Base-by-base conservation (phyloP, 2,113 vertebrate genomes). In the Gavialis gangeticus region DNA sequence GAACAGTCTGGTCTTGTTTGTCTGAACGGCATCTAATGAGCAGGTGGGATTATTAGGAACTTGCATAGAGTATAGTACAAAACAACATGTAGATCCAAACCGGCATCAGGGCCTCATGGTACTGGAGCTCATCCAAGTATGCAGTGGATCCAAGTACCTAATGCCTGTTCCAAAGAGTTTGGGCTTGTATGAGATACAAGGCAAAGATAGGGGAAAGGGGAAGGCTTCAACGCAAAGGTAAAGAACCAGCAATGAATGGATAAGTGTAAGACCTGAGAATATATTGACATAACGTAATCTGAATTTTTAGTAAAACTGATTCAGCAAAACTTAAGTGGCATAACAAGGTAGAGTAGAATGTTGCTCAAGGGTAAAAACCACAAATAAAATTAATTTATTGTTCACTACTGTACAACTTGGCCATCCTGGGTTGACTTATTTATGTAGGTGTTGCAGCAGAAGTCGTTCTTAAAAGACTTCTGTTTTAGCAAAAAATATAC, bases 401-500 rank as follows among this genome's bases (percentile, higher is more conserved):
- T 93, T 71, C 37, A 34, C 30, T 82, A 58, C 12, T 84, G 67
- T 34, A 71, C 67, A 37, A 37, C 18, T 8, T 6, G 13, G 63
- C 85, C 12, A 2, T 46, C 7, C 46, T 16, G 30, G 18, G 4
- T 77, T 82, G 34, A 18, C 46, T 56, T 71, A 25, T 79, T 60
- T 84, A 1, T 81, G 12, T 79, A 81, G 54, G 3, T 79, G 14
- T 87, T 28, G 60, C 60, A 91, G 63, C 0, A 0, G 66, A 91
- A 81, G 27, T 8, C 85, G 54, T 82, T 27, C 75, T 95, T 82
- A 59, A 91, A 59, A 91, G 75, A 78, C 46, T 54, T 87, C 85
- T 1, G 8, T 67, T 92, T 92, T 79, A 80, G 91, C 91, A 91
- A 84, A 95, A 89, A 77, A 58, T 14, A 60, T 78, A 12, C 54